A percentile compares a stretch with the other conserved stretches of the same genome.
Conservation (phyloP, 2,888 invertebrate genomes). For the Eupithecia abbreviata region DNA sequence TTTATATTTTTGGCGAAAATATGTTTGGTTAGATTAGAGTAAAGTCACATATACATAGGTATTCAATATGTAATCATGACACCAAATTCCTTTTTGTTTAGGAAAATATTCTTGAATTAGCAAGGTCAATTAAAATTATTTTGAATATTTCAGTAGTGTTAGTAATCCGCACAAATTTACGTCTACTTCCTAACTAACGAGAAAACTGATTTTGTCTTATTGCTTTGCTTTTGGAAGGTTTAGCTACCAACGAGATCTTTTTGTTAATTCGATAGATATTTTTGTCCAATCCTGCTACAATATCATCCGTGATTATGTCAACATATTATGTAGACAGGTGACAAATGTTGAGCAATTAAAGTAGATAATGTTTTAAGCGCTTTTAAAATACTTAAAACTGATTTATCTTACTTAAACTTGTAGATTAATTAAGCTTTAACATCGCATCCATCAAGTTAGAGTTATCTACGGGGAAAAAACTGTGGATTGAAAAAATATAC, state of each 20-base stretch:
- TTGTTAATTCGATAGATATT: background rate
- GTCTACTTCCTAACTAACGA: background rate
- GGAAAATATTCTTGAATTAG: background rate
- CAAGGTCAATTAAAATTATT: background rate
- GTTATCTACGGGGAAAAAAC: constrained; percentile 52
- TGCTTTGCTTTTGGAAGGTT: background rate
- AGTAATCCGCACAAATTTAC: background rate
- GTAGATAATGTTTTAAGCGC: constrained; percentile 39
- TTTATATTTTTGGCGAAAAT: background rate
- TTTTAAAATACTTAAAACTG: constrained; percentile 39
- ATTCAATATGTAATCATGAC: no score
- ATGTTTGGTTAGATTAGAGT: background rate
- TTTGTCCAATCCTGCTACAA: background rate
- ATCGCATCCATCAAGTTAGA: constrained; percentile 58
- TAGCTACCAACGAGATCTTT: background rate
- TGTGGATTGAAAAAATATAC: background rate
- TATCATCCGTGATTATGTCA: background rate
- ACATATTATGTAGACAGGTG: constrained; percentile 18
- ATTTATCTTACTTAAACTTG: constrained; percentile 58
- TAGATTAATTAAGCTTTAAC: constrained; percentile 68
- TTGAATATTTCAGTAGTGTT: background rate
- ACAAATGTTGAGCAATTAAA: constrained; percentile 35
- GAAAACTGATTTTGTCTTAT: background rate
- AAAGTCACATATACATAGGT: no score
- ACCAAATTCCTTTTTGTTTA: background rate